Evolutionary conservation across 1,140 invertebrate genomes (phyloP).

Genomic region (Oedothorax gibbosus): DNA sequence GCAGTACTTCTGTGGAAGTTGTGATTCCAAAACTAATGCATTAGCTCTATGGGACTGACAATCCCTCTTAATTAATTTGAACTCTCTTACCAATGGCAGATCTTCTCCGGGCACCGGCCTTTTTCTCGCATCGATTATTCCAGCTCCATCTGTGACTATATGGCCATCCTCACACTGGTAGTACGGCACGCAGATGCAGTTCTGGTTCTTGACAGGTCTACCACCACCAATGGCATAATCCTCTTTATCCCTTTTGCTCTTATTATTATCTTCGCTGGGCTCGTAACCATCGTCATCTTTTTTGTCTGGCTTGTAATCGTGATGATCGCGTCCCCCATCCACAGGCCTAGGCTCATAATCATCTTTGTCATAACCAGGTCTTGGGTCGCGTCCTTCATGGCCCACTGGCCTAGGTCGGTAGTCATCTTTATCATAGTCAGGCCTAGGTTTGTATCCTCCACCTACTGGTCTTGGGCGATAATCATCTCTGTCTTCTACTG

Average conservation of each 20-base stretch:
- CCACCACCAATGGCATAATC: background rate
- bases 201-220: slow-evolving; percentile 7
- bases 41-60: too few relatives aligned
- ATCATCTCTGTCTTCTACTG: background rate
- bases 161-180: slow-evolving; percentile 78
- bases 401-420: background rate
- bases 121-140: slow-evolving; percentile 80
- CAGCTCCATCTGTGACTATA: slow-evolving; percentile 78
- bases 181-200: slow-evolving; percentile 72
- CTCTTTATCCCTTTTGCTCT: background rate
- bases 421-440: background rate
- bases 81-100: slow-evolving; percentile 38
- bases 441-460: background rate
- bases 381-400: slow-evolving; percentile 1
- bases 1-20: too few relatives aligned
- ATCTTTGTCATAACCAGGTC: background rate
- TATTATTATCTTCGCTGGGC: background rate
- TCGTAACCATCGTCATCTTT: background rate
- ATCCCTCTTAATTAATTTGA: too few relatives aligned
- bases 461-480: background rate
- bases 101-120: slow-evolving; percentile 50
- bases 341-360: background rate
- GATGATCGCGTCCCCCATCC: background rate
- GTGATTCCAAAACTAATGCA: too few relatives aligned
- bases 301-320: background rate